Percentiles rank a stretch among this genome's conserved stretches.
phyloP scores from a whole-genome alignment of 2,888 invertebrate species.

The Erannis defoliaria region DNA sequence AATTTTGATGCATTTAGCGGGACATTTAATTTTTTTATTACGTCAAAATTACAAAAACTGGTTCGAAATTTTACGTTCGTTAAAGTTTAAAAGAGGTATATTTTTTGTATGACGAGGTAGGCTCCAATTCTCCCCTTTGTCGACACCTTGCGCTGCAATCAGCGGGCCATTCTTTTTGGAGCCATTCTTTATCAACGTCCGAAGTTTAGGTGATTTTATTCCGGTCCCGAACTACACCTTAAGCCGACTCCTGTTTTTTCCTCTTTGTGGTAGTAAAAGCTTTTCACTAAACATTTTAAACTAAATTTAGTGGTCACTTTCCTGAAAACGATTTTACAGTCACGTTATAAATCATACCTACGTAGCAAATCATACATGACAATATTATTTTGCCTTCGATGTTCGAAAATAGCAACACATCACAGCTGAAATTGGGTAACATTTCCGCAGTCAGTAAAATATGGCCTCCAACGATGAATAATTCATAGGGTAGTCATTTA shows the following conservation, averaged over 20 bases:
- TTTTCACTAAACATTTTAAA: constrained; percentile 1
- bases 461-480: constrained; percentile 41
- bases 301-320: background rate
- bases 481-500: constrained; percentile 55
- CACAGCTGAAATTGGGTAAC: constrained; percentile 37
- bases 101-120: constrained; percentile 48
- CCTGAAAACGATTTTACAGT: background rate
- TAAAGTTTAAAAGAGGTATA: constrained; percentile 21
- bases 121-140: constrained; percentile 46
- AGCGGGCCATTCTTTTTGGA: constrained; percentile 57
- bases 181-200: constrained; percentile 34
- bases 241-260: constrained; percentile 1
- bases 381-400: constrained; percentile 12
- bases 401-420: constrained; percentile 30
- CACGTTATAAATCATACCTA: too few species aligned
- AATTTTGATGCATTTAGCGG: constrained; percentile 14
- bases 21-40: constrained; percentile 1
- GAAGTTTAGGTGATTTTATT: constrained; percentile 30
- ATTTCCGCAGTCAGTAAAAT: constrained; percentile 38
- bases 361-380: background rate
- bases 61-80: constrained; percentile 13
- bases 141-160: constrained; percentile 57
- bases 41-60: constrained; percentile 18
- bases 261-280: constrained; percentile 6
- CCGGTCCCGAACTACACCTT: constrained; percentile 10